Evolutionary conservation across 2,888 invertebrate genomes (phyloP), one percentile per base, ranked within the genome.

Genomic region (Pammene fasciana): DNA sequence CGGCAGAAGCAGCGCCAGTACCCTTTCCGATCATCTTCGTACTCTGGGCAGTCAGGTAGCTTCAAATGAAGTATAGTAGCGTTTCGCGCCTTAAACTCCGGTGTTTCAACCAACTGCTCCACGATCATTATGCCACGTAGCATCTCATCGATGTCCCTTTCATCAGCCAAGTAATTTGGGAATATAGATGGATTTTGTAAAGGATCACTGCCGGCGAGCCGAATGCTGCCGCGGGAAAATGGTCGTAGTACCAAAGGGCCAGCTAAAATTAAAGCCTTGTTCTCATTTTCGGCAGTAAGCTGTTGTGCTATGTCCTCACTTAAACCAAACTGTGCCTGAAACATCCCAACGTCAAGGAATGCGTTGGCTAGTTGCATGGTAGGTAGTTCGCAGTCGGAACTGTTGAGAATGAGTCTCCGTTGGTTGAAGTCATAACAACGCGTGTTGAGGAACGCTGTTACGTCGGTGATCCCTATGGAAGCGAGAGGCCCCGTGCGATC

Each of bases 1-100:
- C 84, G 80, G 61, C 71, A 77, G 76, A 86, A 88, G 73, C 89
- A 89, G n/a, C 72, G 72, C 86, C 86, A 87, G 77, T 88, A 89
- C 4, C 41, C 72, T 5, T 36, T 18, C 0, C 68, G 67, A 9
- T 72, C 73, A 3, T 26, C 52, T 10, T 46, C 70, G 36, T 73
- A 71, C 7, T 41, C 16, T 1, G 83, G 82, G 67, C 89, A 89
- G 0, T 73, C 83, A 7, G 78, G 74, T 4, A 88, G 46, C 4
- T 74, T 54, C 38, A 84, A 57, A 5, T 67, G 74, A 3, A 84
- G 56, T 0, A 88, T 66, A 0, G 75, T 74, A 0, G 84, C 86
- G 10, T 82, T 78, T 0, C 74, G 65, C 16, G 46, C 59, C 18
- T 55, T 73, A 43, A 80, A 86, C 13, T 68, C 34, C 5, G 71